Base-by-base conservation (phyloP, 2,888 invertebrate species). In the Drosophila glabriapex region DNA sequence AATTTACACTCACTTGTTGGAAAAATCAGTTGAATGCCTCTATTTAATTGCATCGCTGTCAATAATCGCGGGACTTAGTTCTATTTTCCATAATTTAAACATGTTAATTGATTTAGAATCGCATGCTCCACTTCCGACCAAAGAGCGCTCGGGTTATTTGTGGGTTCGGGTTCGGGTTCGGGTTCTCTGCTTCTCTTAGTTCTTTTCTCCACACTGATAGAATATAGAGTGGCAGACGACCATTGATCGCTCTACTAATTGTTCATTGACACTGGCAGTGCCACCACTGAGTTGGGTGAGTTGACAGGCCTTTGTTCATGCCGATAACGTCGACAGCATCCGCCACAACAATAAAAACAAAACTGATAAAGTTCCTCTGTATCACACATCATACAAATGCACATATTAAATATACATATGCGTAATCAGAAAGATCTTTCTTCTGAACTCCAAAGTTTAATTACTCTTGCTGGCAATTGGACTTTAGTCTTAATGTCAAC, bases 231-330 rank as follows among this genome's bases (percentile, higher is more conserved):
- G 25, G 60, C 68, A 52, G 50, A 25, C 76, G 85, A 82, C 78
- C 88, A 86, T 86, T 86, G 85, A 80, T 78, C 85, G 87, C 85
- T 83, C 89, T 78, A 87, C 89, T 87, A 87, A 87, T 87, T 87
- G 87, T 89, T 87, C 83, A 83, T 83, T 83, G 83, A 82, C 83
- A 84, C 79, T 73, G 71, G 65, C 61, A 39, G 39, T 63, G 79
- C 71, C 75, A 68, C 43, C 78, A 39, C 37, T 35, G 52, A 61
- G 67, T 63, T 70, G 76, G 53, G 68, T 39, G 52, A 67, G 71
- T 65, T 70, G 74, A 59, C 70, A 46, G 29, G 75, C 70, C 83
- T 87, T 87, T 87, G 87, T 87, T 89, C 86, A 29, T 82, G 89
- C 87, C 89, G 87, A 89, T 86, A 79, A 74, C 77, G 70, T n/a